These are phyloP conservation scores for Panopea generosa DNA, from an alignment of 2,888 invertebrate genomes.

Conservation along the genomic window DNA sequence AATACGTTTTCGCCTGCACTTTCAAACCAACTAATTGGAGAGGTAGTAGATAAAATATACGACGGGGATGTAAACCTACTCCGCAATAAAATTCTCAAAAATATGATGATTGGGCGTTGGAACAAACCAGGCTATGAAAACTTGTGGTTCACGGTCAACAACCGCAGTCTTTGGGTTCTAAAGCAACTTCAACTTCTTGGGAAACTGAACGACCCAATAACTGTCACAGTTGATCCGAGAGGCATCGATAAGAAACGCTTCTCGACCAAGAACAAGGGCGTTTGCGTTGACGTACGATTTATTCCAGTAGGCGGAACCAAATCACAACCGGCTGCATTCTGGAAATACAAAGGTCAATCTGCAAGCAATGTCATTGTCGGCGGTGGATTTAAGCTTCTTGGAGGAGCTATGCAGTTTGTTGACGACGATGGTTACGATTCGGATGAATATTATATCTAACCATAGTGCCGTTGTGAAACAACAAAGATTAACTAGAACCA, in stretches of 20 bases:
- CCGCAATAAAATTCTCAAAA: too few relatives aligned
- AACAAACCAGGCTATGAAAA: constrained; percentile 2
- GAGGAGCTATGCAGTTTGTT: too few relatives aligned
- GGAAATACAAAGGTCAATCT: background rate
- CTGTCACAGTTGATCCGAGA: background rate
- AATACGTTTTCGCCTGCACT: too few relatives aligned
- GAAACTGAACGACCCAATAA: background rate
- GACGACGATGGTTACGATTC: too few relatives aligned
- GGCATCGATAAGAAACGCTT: constrained; percentile 14
- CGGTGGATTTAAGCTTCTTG: too few relatives aligned
- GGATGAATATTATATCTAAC: too few relatives aligned
- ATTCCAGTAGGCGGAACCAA: background rate
- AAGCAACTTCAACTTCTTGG: background rate
- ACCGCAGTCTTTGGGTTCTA: constrained; percentile 10
- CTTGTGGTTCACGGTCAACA: background rate
- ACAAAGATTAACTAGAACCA: too few relatives aligned
- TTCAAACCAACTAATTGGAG: too few relatives aligned
- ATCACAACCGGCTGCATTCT: background rate
- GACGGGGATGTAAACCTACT: too few relatives aligned
- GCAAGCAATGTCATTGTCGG: too few relatives aligned
- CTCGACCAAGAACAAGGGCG: constrained; percentile 7
- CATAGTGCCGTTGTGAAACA: too few relatives aligned
- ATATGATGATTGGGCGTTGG: background rate
- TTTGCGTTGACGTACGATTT: background rate
- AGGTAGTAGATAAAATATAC: too few relatives aligned